Base-by-base conservation (phyloP, 2,113 vertebrate species). In the Neofelis nebulosa region DNA sequence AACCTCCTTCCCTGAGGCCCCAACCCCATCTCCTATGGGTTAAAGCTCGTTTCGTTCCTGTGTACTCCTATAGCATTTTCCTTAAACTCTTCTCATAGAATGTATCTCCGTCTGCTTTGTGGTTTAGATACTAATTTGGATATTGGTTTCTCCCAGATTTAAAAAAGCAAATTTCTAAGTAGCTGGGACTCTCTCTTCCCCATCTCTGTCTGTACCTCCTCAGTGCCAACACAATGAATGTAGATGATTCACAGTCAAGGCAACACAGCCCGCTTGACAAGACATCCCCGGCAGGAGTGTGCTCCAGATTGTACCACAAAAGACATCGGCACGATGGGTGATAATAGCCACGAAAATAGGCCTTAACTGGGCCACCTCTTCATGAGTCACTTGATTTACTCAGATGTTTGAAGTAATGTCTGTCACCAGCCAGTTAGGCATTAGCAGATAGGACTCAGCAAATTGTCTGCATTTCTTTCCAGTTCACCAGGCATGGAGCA, bases 331-430 rank as follows among this genome's bases (percentile, higher is more conserved):
- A 92, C 57, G 65, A 21, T 68, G 25, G 41, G 65, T 93, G 29
- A 79, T 89, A 73, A 84, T 41, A 88, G 57, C 29, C 82, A 88
- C 25, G 84, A 71, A 88, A 88, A 57, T 89, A 91, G 87, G 21
- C 41, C n/a, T 71, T 94, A 66, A 57, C 36, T 82, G 68, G 79
- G 63, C 57, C 29, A 50, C 57, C 25, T 89, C 82, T 52, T 66
- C 63, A 93, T 82, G 69, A 96, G 55, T 95, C 94, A 93, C 25
- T 95, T 97, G 81, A 97, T 68, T 94, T n/a, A 69, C 80, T 97
- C 79, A 92, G 78, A 93, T 86, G 50, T 96, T 95, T 73, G 65
- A 93, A 89, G 41, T 86, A 95, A 89, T 95, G 45, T 89, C 79
- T 94, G 23, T 88, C 19, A 76, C 7, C 52, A 93, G 68, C 50